A percentile compares a stretch with the other conserved stretches of the same genome.
Evolutionary conservation across 2,888 invertebrate genomes (phyloP).

Genomic region (Deroplatys truncata): DNA sequence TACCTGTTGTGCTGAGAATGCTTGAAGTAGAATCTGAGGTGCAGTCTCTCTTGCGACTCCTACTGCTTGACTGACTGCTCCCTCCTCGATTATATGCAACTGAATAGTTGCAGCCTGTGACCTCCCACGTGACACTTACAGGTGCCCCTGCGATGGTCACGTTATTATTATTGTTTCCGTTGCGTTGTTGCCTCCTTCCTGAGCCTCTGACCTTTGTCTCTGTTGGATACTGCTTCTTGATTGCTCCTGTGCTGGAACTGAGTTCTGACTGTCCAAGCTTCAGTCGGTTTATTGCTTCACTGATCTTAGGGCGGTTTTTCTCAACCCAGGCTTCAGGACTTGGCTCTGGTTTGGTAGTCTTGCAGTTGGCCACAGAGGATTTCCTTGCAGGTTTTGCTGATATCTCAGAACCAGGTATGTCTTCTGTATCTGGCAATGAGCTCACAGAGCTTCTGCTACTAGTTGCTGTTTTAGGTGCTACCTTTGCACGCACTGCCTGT

Average conservation of each 20-base stretch:
- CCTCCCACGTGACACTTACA: constrained; percentile 4
- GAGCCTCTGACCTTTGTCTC: constrained; percentile 36
- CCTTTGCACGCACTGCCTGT: neutral
- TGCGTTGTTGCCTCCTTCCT: constrained; percentile 37
- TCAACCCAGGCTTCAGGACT: neutral
- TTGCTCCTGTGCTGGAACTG: constrained; percentile 3
- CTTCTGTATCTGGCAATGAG: neutral
- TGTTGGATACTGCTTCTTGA: constrained; percentile 29
- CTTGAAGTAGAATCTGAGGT: constrained; percentile 15
- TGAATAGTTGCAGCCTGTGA: constrained; percentile 25
- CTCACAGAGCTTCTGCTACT: neutral
- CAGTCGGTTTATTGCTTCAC: neutral
- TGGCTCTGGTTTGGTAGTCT: neutral
- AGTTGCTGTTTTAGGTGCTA: neutral
- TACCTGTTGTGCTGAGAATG: neutral
- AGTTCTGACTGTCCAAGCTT: neutral
- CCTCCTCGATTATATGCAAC: neutral
- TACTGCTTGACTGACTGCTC: neutral
- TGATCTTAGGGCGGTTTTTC: neutral
- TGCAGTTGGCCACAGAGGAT: neutral
- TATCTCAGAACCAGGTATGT: neutral
- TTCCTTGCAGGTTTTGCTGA: neutral
- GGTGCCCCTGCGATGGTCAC: constrained; percentile 18
- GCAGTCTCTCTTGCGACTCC: constrained; percentile 24
- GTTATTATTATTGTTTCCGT: constrained; percentile 33